phyloP scores from a whole-genome alignment of 2,797 vertebrate species.

The Chiroxiphia lanceolata region DNA sequence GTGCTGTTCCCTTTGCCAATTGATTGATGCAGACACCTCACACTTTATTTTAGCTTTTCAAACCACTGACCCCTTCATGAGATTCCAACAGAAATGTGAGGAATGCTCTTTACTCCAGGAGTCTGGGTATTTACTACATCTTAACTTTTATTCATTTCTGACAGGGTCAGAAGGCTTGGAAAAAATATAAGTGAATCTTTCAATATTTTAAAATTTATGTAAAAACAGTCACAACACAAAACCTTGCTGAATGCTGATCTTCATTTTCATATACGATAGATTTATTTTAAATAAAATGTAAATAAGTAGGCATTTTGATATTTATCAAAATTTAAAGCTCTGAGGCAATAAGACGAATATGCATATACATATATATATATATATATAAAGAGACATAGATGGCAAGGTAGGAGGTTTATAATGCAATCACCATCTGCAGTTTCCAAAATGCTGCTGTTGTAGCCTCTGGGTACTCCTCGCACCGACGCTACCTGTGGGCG shows the following conservation, averaged over 20 bases:
- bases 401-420: not conserved
- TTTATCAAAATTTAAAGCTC: not conserved
- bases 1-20: not conserved
- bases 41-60: not conserved
- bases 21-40: not conserved
- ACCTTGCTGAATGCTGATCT: not conserved
- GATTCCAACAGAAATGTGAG: not conserved
- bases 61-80: not conserved
- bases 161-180: not conserved
- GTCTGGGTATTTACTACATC: not conserved
- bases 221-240: not conserved
- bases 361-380: not conserved
- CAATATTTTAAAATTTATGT: not conserved
- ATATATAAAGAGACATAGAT: not conserved
- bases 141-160: not conserved
- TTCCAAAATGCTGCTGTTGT: slow-evolving; percentile 85
- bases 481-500: slow-evolving; percentile 85
- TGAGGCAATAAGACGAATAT: not conserved
- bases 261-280: not conserved
- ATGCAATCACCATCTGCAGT: slow-evolving; percentile 91
- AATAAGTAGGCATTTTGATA: not conserved
- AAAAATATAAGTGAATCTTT: not conserved
- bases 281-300: not conserved
- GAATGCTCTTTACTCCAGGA: not conserved
- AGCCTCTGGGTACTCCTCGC: slow-evolving; percentile 83